Base-by-base conservation (phyloP, 2,797 vertebrate species). In the Microchirus variegatus region DNA sequence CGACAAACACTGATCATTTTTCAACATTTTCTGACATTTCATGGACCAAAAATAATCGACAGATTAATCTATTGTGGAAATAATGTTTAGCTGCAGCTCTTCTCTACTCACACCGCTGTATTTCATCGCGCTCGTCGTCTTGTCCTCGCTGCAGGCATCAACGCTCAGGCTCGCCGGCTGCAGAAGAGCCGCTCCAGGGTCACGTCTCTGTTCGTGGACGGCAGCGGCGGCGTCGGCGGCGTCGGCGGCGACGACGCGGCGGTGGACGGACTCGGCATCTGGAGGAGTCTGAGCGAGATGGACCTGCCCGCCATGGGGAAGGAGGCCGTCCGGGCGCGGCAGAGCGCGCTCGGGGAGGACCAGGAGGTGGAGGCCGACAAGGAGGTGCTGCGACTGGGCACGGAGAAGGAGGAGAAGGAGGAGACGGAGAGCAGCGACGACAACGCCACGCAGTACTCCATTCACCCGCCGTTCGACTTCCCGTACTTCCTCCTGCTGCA, bases 401-500 rank as follows among this genome's bases (percentile, higher is more conserved):
- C 84, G 59, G 93, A 93, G 83, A 92, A 93, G 67, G 93, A 93
- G 59, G 93, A 93, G 83, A 92, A 93, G 67, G 93, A 93, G 74
- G 93, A 94, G 86, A 94, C 93, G 0, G 94, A 94, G 75, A 93
- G 93, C 75, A 93, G 92, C 8, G 91, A 93, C 0, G 93, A 93
- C 80, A 92, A 90, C 87, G 85, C 83, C 62, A 93, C 92, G 14
- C 92, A 94, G 78, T 94, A 90, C 87, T 93, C 92, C 77, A 87
- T 94, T 42, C 91, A 92, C 65, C 91, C 91, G 0, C 94, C 94
- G 0, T 92, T 92, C 1, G 93, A 94, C 61, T 93, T 92, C 67
- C 94, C 93, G 0, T 94, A 94, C 79, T 93, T 94, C 78, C 92
- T 94, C 13, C 82, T 94, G 45, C 81, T 94, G 65, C 93, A 94